Evolutionary conservation across 2,113 vertebrate species (phyloP).

Genomic region (Chelonoidis abingdonii): DNA sequence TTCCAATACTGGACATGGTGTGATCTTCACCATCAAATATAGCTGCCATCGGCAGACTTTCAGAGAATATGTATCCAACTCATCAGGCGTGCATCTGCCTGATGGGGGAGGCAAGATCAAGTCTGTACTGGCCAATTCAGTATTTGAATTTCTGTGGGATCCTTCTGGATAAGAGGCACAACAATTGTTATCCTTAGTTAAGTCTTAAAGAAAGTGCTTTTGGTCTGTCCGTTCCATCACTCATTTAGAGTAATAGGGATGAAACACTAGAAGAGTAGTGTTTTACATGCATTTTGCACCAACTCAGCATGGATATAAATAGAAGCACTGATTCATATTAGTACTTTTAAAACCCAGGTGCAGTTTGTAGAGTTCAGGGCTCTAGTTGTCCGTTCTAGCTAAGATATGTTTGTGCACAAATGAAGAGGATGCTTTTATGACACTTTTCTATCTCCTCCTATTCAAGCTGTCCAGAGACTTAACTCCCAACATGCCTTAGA

Average conservation of each 20-base stretch:
- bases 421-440: not conserved
- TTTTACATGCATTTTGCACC: too few relatives aligned
- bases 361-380: not conserved
- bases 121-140: not conserved
- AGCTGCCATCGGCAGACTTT: not conserved
- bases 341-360: too few relatives aligned
- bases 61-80: not conserved
- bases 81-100: not conserved
- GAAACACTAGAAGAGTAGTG: not conserved
- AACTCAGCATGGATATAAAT: not conserved
- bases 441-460: not conserved
- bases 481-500: fast-evolving
- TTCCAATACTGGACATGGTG: not conserved
- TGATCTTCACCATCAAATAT: not conserved
- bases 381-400: not conserved
- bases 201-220: conserved; percentile 3
- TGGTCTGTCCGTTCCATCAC: not conserved
- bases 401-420: not conserved
- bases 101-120: not conserved
- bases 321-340: not conserved
- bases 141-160: not conserved
- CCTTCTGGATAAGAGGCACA: not conserved
- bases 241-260: not conserved
- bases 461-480: not conserved
- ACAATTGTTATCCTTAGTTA: not conserved